These are phyloP conservation scores for Hippocampus barbouri DNA, from an alignment of 2,113 vertebrate species.

Conservation along the genomic window DNA sequence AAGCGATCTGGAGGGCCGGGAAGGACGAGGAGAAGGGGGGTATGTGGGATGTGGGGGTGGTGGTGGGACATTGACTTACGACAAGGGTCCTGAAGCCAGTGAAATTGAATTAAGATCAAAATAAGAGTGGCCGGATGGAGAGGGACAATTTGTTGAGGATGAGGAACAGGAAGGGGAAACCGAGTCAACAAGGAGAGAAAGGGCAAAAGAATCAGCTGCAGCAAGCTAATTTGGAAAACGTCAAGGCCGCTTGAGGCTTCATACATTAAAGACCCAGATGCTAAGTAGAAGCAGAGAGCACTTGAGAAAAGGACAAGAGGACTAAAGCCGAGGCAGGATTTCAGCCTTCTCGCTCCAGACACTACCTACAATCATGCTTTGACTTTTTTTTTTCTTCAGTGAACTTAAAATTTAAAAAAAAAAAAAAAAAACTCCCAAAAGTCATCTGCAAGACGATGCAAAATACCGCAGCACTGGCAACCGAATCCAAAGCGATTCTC, in stretches of 20 bases:
- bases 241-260: background rate
- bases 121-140: background rate
- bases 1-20: constrained; percentile 6
- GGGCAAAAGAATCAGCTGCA: background rate
- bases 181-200: no score
- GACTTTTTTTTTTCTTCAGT: no score
- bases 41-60: constrained; percentile 6
- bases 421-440: no score
- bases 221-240: background rate
- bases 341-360: no score
- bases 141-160: background rate
- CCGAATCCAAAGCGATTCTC: no score
- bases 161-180: no score
- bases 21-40: background rate
- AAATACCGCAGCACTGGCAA: no score
- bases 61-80: constrained; percentile 36
- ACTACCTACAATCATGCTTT: no score
- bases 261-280: background rate
- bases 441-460: no score
- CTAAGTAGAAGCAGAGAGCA: background rate
- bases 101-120: constrained; percentile 8
- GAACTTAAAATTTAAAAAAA: no score
- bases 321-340: no score
- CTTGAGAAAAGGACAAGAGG: no score
- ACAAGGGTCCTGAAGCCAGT: constrained; percentile 29